Conservation (phyloP, 2,113 vertebrate species). For the Ailurus styani region DNA sequence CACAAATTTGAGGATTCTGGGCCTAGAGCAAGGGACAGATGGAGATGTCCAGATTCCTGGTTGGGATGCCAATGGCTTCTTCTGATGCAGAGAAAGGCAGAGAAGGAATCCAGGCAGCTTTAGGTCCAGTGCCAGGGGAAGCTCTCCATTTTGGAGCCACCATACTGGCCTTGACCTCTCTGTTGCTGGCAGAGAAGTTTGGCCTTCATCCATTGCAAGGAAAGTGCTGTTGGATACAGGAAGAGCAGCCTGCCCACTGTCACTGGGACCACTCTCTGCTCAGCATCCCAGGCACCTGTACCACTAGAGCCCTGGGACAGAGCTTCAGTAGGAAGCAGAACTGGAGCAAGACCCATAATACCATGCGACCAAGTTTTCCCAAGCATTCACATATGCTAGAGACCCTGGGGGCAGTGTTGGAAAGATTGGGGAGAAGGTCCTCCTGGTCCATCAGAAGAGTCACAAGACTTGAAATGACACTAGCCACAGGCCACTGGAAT, state of each 20-base stretch:
- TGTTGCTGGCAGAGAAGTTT: not conserved
- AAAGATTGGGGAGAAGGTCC: not conserved
- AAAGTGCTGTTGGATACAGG: not conserved
- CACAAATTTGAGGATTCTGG: not conserved
- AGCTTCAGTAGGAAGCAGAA: not conserved
- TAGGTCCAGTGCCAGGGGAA: not conserved
- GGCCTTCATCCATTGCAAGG: not conserved
- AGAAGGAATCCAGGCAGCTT: not conserved
- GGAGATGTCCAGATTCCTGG: not conserved
- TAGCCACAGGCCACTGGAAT: not conserved
- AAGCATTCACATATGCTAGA: accelerated
- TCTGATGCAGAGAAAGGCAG: not conserved
- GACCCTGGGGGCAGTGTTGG: not conserved
- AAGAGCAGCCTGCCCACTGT: not conserved
- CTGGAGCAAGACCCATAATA: not conserved
- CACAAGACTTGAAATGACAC: not conserved
- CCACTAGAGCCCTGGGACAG: not conserved
- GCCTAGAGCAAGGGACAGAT: not conserved
- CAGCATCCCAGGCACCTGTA: not conserved
- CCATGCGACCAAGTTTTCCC: not conserved
- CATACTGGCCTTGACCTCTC: not conserved
- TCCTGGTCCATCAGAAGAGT: not conserved
- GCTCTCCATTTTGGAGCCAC: not conserved
- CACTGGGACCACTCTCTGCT: not conserved
- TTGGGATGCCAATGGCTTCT: not conserved